phyloP scores from a whole-genome alignment of 2,113 vertebrate species.

The Dipodomys stephensi region DNA sequence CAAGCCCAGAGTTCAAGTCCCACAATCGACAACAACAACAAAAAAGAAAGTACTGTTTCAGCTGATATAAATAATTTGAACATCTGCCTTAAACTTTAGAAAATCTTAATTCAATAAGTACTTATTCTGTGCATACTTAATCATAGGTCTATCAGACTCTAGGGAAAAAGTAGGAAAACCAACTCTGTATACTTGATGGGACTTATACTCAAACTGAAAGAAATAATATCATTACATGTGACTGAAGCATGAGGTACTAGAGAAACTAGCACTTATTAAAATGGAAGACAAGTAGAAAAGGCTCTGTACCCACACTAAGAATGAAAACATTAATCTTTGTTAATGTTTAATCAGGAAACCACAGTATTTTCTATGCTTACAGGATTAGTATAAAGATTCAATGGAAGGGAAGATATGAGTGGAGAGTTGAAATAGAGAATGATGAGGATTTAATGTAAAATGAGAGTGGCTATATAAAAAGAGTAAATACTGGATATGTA shows the following conservation, averaged over 20 bases:
- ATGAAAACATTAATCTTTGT: neutral
- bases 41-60: conserved; percentile 2
- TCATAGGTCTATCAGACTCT: neutral
- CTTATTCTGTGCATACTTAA: conserved; percentile 38
- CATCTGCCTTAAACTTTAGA: neutral
- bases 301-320: neutral
- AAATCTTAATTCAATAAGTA: neutral
- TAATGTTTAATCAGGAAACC: neutral
- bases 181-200: neutral
- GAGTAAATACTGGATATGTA: too few relatives aligned
- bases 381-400: neutral
- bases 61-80: neutral
- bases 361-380: neutral
- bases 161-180: neutral
- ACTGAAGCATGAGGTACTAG: neutral
- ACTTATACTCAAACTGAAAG: neutral
- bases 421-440: neutral
- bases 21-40: too few relatives aligned
- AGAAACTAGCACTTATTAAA: neutral
- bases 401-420: neutral
- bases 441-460: neutral
- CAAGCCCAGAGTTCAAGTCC: too few relatives aligned
- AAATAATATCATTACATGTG: neutral
- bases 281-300: neutral
- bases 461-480: neutral